A percentile compares a stretch with the other conserved stretches of the same genome.
phyloP scores from a whole-genome alignment of 1,140 invertebrate genomes.

The Macrobrachium rosenbergii region DNA sequence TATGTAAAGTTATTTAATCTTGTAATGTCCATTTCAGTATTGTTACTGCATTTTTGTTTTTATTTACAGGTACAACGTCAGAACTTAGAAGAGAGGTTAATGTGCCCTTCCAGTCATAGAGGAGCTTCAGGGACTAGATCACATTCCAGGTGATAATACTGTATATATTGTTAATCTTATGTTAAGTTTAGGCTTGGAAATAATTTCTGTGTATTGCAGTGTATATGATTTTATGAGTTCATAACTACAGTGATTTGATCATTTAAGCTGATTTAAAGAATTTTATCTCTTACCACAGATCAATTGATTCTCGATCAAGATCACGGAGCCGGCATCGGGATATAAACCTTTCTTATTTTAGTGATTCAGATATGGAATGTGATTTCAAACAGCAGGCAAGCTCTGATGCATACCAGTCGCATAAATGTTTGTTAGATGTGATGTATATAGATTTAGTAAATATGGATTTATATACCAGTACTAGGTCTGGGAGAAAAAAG shows the following conservation, averaged over 20 bases:
- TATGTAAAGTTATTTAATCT: too few relatives aligned
- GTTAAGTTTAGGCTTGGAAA: background rate
- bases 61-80: slow-evolving; percentile 26
- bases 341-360: background rate
- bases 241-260: too few relatives aligned
- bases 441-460: slow-evolving; percentile 83
- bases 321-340: slow-evolving; percentile 33
- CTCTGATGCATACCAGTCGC: background rate
- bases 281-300: background rate
- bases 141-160: slow-evolving; percentile 9
- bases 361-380: slow-evolving; percentile 25
- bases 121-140: background rate
- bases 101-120: background rate
- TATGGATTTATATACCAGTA: slow-evolving; percentile 85
- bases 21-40: background rate
- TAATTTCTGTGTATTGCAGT: too few relatives aligned
- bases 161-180: background rate
- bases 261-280: too few relatives aligned
- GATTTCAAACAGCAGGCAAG: background rate
- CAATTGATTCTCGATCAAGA: background rate
- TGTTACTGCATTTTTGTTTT: background rate
- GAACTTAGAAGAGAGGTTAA: slow-evolving; percentile 21
- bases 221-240: too few relatives aligned
- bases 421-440: slow-evolving; percentile 79
- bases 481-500: slow-evolving; percentile 66